These are phyloP conservation scores for Pagrus major DNA, from an alignment of 2,113 vertebrate species.

Conservation along the genomic window DNA sequence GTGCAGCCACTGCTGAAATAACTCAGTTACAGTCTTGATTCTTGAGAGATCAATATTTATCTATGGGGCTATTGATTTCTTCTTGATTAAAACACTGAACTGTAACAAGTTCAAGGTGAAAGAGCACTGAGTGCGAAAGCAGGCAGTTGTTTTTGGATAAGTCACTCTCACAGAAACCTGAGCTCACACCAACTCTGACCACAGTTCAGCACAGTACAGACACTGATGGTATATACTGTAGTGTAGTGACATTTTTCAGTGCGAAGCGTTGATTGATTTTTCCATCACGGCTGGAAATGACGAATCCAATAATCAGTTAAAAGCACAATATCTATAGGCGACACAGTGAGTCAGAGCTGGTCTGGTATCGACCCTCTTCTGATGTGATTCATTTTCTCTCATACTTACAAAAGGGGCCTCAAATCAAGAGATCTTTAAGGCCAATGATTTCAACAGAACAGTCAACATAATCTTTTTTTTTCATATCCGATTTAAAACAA, in stretches of 20 bases:
- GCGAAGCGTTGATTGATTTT: slow-evolving; percentile 53
- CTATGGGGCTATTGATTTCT: slow-evolving; percentile 59
- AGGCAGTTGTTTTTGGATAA: neutral
- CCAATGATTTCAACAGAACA: neutral
- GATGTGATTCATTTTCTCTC: slow-evolving; percentile 9
- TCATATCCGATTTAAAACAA: neutral
- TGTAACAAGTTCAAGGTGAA: slow-evolving; percentile 46
- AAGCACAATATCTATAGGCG: slow-evolving; percentile 39
- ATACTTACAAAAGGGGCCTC: neutral
- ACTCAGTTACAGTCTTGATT: slow-evolving; percentile 34
- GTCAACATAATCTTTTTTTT: neutral
- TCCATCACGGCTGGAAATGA: slow-evolving; percentile 63
- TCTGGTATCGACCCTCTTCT: slow-evolving; percentile 6
- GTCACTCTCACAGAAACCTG: neutral
- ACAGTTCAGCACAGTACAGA: neutral
- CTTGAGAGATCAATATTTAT: slow-evolving; percentile 65
- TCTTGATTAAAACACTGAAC: slow-evolving; percentile 64
- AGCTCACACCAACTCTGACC: neutral
- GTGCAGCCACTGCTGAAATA: slow-evolving; percentile 4
- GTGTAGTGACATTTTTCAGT: slow-evolving; percentile 21
- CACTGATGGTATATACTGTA: neutral
- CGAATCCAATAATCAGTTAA: slow-evolving; percentile 59
- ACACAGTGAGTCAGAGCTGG: slow-evolving; percentile 12
- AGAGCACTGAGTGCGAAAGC: neutral
- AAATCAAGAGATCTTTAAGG: neutral